phyloP scores from a whole-genome alignment of 1,140 invertebrate species.

The Trypoxylus dichotomus region DNA sequence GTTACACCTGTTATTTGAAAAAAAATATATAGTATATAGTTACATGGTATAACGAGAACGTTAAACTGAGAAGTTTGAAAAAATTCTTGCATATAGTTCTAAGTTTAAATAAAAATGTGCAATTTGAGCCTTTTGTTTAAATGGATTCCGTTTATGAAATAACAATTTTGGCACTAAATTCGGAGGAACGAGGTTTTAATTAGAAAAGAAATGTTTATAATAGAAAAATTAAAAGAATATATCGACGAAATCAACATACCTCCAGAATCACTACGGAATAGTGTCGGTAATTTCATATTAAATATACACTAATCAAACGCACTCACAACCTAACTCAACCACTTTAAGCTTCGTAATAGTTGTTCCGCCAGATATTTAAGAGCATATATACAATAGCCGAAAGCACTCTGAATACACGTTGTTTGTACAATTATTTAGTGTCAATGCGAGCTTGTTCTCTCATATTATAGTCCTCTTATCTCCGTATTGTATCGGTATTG shows the following conservation, averaged over 20 bases:
- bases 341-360: not conserved
- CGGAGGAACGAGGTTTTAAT: too few relatives aligned
- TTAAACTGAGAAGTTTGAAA: too few relatives aligned
- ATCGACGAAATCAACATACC: slow-evolving; percentile 1
- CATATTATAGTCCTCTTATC: not conserved
- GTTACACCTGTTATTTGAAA: too few relatives aligned
- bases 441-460: not conserved
- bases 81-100: too few relatives aligned
- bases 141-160: too few relatives aligned
- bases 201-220: not conserved
- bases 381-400: slow-evolving; percentile 10
- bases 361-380: not conserved
- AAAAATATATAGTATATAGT: too few relatives aligned
- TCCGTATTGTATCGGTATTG: not conserved
- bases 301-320: not conserved
- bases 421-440: slow-evolving; percentile 16
- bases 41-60: too few relatives aligned
- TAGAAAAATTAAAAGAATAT: not conserved
- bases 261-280: slow-evolving; percentile 23
- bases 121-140: too few relatives aligned
- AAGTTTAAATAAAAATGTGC: too few relatives aligned
- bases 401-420: not conserved
- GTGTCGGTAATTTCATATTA: slow-evolving; percentile 27
- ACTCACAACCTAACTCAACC: slow-evolving; percentile 17
- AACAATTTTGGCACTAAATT: too few relatives aligned